A percentile compares a stretch with the other conserved stretches of the same genome.
Conservation (phyloP, 2,888 invertebrate species). For the Gandaritis pyraliata region DNA sequence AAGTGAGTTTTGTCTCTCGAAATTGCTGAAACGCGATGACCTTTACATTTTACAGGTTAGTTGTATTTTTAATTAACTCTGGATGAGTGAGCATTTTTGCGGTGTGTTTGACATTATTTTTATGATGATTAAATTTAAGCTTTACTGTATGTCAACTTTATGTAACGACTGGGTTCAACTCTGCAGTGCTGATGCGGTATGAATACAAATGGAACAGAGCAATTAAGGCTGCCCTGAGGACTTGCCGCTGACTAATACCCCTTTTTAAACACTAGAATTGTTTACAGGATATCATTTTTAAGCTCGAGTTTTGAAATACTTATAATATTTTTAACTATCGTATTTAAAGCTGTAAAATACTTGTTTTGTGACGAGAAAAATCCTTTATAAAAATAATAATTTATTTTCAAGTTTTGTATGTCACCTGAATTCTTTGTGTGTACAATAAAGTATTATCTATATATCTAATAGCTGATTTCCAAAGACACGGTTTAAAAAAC, state of each 20-base stretch:
- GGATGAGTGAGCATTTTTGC: conserved; percentile 46
- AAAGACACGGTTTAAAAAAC: background rate
- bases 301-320: too few relatives aligned
- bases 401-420: too few relatives aligned
- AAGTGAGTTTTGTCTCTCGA: conserved; percentile 58
- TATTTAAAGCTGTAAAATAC: too few relatives aligned
- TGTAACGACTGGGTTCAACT: conserved; percentile 10
- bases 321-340: too few relatives aligned
- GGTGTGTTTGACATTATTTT: conserved; percentile 32
- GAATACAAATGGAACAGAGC: background rate
- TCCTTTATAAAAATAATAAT: too few relatives aligned
- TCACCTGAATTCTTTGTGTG: too few relatives aligned
- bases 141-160: conserved; percentile 12
- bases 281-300: too few relatives aligned
- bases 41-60: conserved; percentile 76
- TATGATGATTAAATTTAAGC: conserved; percentile 40
- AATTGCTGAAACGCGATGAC: conserved; percentile 71
- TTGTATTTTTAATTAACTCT: conserved; percentile 72
- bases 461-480: too few relatives aligned
- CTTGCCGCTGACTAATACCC: background rate
- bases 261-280: too few relatives aligned
- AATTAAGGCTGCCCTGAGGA: background rate
- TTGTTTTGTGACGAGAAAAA: too few relatives aligned
- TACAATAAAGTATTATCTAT: too few relatives aligned
- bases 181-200: conserved; percentile 24